These are phyloP conservation scores for Andrena fulva DNA, from an alignment of 2,888 invertebrate genomes.

Conservation along the genomic window DNA sequence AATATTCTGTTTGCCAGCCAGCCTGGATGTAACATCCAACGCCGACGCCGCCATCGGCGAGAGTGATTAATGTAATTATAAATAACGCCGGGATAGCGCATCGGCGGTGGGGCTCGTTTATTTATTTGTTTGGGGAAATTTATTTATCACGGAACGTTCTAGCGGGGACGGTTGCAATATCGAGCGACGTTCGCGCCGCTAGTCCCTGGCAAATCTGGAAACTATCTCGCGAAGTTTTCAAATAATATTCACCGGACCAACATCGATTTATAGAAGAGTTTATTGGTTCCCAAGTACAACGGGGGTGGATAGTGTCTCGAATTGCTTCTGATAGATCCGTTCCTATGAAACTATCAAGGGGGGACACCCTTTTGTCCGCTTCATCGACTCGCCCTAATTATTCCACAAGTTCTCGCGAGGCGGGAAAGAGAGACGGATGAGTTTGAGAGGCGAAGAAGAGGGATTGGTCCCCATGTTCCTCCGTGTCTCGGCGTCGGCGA, in stretches of 20 bases:
- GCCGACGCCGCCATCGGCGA: background rate
- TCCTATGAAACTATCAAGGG: slow-evolving; percentile 13
- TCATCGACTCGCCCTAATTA: slow-evolving; percentile 53
- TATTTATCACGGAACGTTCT: slow-evolving; percentile 6
- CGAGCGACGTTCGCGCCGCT: background rate
- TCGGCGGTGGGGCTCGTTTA: background rate
- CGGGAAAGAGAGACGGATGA: background rate
- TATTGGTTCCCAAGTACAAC: no score
- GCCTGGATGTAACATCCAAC: slow-evolving; percentile 20
- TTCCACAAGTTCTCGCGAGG: slow-evolving; percentile 30
- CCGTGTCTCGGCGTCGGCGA: background rate
- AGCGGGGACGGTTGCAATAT: background rate
- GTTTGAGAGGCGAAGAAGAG: slow-evolving; percentile 17
- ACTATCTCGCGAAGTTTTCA: background rate
- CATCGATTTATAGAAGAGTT: background rate
- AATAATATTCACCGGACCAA: background rate
- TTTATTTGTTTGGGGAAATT: slow-evolving; percentile 15
- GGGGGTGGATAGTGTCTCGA: no score
- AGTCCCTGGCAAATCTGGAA: background rate
- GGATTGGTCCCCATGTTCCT: background rate
- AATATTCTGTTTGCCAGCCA: slow-evolving; percentile 25
- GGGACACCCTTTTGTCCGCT: background rate
- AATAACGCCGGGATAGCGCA: slow-evolving; percentile 27
- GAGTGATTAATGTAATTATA: slow-evolving; percentile 54
- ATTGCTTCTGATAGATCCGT: slow-evolving; percentile 3